A percentile compares a stretch with the other conserved stretches of the same genome.
Conservation (phyloP, 2,113 vertebrate genomes). For the Microcebus lehilahytsara region DNA sequence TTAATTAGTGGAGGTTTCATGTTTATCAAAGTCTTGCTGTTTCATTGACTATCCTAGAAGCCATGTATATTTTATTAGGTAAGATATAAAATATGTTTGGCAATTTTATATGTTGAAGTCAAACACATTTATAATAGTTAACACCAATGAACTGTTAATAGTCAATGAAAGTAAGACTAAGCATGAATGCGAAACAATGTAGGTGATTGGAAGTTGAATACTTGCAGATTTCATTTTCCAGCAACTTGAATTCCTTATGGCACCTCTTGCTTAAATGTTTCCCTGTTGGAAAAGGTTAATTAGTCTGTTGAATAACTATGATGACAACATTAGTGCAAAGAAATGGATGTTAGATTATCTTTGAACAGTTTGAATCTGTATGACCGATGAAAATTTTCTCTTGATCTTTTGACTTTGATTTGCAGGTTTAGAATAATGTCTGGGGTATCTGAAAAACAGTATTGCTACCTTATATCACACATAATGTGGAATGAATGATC, state of each 20-base stretch:
- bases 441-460: constrained; percentile 31
- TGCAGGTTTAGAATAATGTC: neutral
- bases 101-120: neutral
- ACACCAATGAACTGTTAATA: constrained; percentile 58
- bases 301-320: constrained; percentile 74
- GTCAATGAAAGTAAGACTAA: constrained; percentile 82
- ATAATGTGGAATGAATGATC: neutral
- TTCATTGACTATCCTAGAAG: constrained; percentile 80
- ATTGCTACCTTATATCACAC: neutral
- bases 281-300: constrained; percentile 91
- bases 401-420: neutral
- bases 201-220: constrained; percentile 86
- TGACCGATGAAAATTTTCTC: neutral
- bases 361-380: neutral
- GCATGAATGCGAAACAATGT: constrained; percentile 49
- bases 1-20: constrained; percentile 80
- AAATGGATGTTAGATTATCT: constrained; percentile 46
- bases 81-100: neutral
- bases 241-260: constrained; percentile 90
- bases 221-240: constrained; percentile 95
- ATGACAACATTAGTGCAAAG: constrained; percentile 35
- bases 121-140: neutral
- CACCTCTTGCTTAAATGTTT: constrained; percentile 95
- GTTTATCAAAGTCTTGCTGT: constrained; percentile 57
- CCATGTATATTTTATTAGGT: constrained; percentile 17